Conservation (phyloP, 2,797 vertebrate species). For the Muscicapa striata region DNA sequence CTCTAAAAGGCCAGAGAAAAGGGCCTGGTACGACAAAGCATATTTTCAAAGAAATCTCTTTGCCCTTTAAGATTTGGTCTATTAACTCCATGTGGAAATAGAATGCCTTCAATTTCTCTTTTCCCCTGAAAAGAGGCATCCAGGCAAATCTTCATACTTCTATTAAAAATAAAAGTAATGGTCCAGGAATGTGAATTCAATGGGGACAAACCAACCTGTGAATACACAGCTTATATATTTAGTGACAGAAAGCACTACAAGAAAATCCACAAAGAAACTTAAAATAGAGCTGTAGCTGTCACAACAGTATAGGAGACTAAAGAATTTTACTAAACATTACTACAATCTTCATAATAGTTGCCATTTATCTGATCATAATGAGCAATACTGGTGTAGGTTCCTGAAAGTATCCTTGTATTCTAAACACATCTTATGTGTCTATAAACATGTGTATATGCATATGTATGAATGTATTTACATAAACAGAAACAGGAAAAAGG, state of each 20-base stretch:
- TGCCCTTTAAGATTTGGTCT: background rate
- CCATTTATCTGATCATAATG: background rate
- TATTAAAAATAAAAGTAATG: background rate
- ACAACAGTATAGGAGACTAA: background rate
- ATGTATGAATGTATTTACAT: background rate
- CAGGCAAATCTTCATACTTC: background rate
- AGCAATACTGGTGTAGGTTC: background rate
- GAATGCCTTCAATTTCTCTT: background rate
- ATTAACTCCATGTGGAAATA: background rate
- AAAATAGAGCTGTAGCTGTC: background rate
- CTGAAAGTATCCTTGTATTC: background rate
- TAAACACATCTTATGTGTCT: background rate
- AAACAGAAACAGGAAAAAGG: background rate
- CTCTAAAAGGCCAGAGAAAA: background rate
- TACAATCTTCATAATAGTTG: background rate
- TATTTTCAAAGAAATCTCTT: background rate
- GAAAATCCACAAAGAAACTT: background rate
- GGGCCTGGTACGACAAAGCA: background rate
- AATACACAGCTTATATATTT: background rate
- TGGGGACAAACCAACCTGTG: background rate
- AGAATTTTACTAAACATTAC: background rate
- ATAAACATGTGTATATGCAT: background rate
- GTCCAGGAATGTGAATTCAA: background rate
- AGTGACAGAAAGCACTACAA: background rate
- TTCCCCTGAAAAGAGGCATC: background rate